phyloP scores from a whole-genome alignment of 2,797 vertebrate species.

The Varecia variegata region DNA sequence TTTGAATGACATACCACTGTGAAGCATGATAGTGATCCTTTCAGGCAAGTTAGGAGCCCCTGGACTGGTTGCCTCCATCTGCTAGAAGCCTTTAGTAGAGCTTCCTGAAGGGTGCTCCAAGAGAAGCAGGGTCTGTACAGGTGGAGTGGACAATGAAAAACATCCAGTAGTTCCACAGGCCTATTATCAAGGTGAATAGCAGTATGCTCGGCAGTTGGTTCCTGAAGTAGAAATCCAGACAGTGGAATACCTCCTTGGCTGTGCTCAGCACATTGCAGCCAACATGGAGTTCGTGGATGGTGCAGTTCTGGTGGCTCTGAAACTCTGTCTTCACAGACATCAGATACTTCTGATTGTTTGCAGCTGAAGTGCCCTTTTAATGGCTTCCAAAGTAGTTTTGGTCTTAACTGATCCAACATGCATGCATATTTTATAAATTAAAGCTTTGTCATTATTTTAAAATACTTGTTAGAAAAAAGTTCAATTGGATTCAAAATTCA shows the following conservation, averaged over 20 bases:
- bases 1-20: not conserved
- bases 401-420: not conserved
- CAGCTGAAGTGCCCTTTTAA: not conserved
- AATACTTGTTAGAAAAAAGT: constrained; percentile 13
- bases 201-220: not conserved
- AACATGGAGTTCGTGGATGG: not conserved
- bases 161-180: not conserved
- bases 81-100: not conserved
- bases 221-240: not conserved
- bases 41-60: not conserved
- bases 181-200: not conserved
- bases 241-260: not conserved
- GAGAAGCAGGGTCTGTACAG: not conserved
- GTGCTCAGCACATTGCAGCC: not conserved
- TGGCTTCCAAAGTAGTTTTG: not conserved
- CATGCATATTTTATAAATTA: not conserved
- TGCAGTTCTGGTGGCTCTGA: not conserved
- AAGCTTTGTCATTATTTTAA: constrained; percentile 13
- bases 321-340: constrained; percentile 5
- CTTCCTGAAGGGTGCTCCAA: not conserved
- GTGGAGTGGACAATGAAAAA: not conserved
- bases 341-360: not conserved
- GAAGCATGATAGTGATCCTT: not conserved
- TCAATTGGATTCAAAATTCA: not conserved
- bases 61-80: not conserved